Evolutionary conservation across 2,888 invertebrate genomes (phyloP), one percentile per base, ranked within the genome.

Genomic region (Melolontha melolontha): DNA sequence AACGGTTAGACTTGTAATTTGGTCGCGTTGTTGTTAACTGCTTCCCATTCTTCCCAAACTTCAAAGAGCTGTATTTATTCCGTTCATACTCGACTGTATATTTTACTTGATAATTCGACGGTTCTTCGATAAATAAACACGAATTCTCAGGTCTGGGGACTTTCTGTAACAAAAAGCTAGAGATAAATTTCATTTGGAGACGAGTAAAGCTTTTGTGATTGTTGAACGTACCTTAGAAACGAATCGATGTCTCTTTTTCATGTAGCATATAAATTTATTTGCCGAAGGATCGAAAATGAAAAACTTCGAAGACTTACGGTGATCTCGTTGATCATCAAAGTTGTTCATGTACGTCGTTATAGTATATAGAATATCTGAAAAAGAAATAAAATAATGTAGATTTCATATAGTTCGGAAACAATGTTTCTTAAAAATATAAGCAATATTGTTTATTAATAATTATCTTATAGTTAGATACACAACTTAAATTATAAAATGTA

Each of bases 251-350:
- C 72, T 74, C 65, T 73, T 75, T 47, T 71, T 76, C 66, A 76
- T 78, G 76, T 78, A 77, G 72, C 80, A 80, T 40, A 80, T 78
- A 70, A 79, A 80, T 71, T 75, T 77, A 55, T 73, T 75, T 17
- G 75, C 76, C 64, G 70, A 66, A 34, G 76, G 75, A 68, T 80
- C 79, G 70, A 76, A 80, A 41, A 80, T 69, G 63, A 77, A 75
- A 70, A 79, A 77, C 70, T 62, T 75, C 71, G 71, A 47, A 14
- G 59, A 29, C 29, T 47, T 47, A 66, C 64, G 73, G 72, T 67
- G 57, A 51, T 59, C 57, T 39, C 22, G 51, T 40, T 51, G 22
- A 51, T 16, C 54, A 2, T 40, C 52, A 29, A 50, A 27, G 6
- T 34, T 34, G 27, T 34, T 14, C 59, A 62, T 62, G 8, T 62